phyloP scores from a whole-genome alignment of 1,140 invertebrate species.

The Copidosoma floridanum region DNA sequence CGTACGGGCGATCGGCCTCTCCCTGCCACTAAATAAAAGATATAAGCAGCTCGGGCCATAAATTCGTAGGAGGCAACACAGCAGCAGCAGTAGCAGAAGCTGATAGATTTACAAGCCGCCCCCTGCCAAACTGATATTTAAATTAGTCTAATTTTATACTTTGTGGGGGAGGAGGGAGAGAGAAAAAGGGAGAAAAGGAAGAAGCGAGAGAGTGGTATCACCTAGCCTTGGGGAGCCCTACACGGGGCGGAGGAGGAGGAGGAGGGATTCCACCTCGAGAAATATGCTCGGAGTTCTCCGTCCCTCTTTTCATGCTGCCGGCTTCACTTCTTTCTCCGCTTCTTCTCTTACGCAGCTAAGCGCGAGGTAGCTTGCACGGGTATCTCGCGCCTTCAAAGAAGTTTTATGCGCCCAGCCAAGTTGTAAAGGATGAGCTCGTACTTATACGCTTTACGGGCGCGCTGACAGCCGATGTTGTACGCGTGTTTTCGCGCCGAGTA shows the following conservation, averaged over 20 bases:
- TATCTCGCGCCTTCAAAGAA: conserved; percentile 21
- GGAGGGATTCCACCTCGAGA: conserved; percentile 25
- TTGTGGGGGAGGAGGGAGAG: conserved; percentile 39
- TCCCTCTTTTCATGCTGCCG: no score
- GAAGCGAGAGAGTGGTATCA: not conserved
- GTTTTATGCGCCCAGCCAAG: conserved; percentile 17
- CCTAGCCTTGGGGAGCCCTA: no score
- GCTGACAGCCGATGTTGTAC: conserved; percentile 3
- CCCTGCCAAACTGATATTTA: conserved; percentile 57
- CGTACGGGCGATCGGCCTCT: conserved; percentile 41
- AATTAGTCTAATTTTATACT: conserved; percentile 54
- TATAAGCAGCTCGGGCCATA: conserved; percentile 50
- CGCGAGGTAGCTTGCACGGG: conserved; percentile 20
- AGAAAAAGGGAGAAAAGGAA: not conserved
- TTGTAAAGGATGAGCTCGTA: conserved; percentile 8
- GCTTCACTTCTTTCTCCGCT: conserved; percentile 13
- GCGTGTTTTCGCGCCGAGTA: conserved; percentile 14
- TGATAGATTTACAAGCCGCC: conserved; percentile 57
- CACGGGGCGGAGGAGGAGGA: not conserved
- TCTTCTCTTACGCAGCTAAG: conserved; percentile 17
- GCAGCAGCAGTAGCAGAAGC: conserved; percentile 30
- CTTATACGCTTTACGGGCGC: conserved; percentile 5
- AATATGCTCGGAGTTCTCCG: conserved; percentile 28
- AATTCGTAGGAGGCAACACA: conserved; percentile 50
- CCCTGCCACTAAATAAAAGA: conserved; percentile 59